Percentiles rank a stretch among this genome's conserved stretches.
phyloP scores from a whole-genome alignment of 2,113 vertebrate species.

The Chamaea fasciata region DNA sequence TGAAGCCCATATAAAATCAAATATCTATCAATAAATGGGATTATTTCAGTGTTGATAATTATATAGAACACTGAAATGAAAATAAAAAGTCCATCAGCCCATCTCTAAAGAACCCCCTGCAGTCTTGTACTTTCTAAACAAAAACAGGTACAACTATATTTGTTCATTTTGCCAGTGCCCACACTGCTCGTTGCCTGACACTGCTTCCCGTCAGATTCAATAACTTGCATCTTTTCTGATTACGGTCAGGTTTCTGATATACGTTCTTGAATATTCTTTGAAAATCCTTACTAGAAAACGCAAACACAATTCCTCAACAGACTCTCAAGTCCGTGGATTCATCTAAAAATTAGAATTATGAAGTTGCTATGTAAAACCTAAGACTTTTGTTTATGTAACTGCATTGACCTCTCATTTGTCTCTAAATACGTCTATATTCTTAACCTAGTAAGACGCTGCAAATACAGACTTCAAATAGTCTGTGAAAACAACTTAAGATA shows the following conservation, averaged over 20 bases:
- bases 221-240: background rate
- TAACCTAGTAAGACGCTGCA: background rate
- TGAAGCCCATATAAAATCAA: background rate
- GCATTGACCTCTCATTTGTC: background rate
- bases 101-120: background rate
- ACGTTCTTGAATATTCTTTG: background rate
- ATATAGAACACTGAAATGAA: background rate
- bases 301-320: background rate
- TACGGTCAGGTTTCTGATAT: background rate
- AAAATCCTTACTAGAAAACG: background rate
- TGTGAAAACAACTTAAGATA: background rate
- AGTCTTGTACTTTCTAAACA: background rate
- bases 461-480: background rate
- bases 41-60: background rate
- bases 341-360: background rate
- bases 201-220: background rate
- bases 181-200: background rate
- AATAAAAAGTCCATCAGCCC: background rate
- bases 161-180: background rate
- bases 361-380: background rate
- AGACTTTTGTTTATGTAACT: background rate
- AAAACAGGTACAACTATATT: background rate
- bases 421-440: background rate
- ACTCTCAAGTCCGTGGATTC: background rate
- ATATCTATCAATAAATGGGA: background rate